Evolutionary conservation across 2,797 vertebrate genomes (phyloP), one percentile per base, ranked within the genome.

Genomic region (Allobates femoralis): DNA sequence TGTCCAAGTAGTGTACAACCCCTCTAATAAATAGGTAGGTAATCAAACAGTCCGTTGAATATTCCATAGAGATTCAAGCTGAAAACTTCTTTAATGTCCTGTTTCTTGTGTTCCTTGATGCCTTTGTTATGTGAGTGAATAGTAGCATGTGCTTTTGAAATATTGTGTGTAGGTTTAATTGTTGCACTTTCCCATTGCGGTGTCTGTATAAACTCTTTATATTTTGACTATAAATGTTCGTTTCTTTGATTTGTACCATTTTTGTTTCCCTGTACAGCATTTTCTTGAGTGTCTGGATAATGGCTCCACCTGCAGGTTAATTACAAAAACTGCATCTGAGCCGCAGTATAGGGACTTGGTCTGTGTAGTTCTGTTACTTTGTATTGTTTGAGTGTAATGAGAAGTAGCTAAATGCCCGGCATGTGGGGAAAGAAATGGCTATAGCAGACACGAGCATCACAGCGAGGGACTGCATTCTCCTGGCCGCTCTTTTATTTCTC

Each of bases 131-230:
- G 12, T 55, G 2, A 53, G 50, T 82, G 23, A 51, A 82, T 21
- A 5, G 94, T 93, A 91, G 92, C 87, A 77, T 94, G 93, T 91
- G 90, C 92, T 92, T 94, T 93, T 92, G 94, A 90, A 86, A 91
- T 90, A 92, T 95, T 87, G 91, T 89, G 86, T 87, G 89, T 92
- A 28, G 64, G 23, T 71, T 66, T 79, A 23, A 37, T 2, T 76
- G 2, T 3, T 1, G 0, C 1, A 0, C 30, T 53, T n/a, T 1
- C 28, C 21, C 64, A 28, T 23, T 73, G 0, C 23, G 74, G 15
- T 79, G 10, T 56, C 46, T 19, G 1, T 37, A 4, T 19, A 55
- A 62, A 10, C 0, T 66, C 16, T 83, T 66, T 4, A 7, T 67
- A 10, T 66, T 78, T 78, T n/a, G 41, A 14, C 21, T 23, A 66